A percentile compares a stretch with the other conserved stretches of the same genome.
Evolutionary conservation across 2,797 vertebrate genomes (phyloP).

Genomic region (Setipinna tenuifilis): DNA sequence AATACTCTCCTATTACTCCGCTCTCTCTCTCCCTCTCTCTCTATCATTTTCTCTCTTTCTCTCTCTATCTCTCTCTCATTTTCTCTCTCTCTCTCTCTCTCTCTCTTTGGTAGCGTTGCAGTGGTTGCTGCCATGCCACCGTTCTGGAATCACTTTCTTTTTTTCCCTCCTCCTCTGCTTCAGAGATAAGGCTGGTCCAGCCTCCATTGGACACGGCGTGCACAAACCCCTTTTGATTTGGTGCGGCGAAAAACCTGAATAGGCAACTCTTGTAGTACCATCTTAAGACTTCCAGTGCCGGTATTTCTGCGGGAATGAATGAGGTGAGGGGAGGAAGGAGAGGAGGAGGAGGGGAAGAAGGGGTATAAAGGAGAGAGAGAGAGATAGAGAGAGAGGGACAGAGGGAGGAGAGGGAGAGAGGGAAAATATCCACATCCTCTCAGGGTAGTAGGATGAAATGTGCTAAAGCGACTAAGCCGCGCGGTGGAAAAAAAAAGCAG

Average conservation of each 20-base stretch:
- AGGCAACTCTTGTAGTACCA: constrained; percentile 35
- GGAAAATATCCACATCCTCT: constrained; percentile 25
- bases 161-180: neutral
- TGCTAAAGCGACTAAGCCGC: constrained; percentile 22
- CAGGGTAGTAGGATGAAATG: constrained; percentile 1
- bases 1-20: neutral
- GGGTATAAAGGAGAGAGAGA: neutral
- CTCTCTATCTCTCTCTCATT: neutral
- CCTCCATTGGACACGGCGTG: constrained; percentile 33
- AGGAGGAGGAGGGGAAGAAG: neutral
- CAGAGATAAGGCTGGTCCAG: constrained; percentile 38
- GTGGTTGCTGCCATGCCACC: neutral
- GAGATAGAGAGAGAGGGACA: neutral
- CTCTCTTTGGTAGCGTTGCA: constrained; percentile 17
- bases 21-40: neutral
- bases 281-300: constrained; percentile 35
- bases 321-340: neutral
- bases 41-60: neutral
- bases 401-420: neutral
- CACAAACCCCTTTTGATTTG: constrained; percentile 40
- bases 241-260: constrained; percentile 33
- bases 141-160: constrained; percentile 29
- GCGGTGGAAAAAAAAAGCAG: constrained; percentile 10
- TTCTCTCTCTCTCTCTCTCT: neutral
- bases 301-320: neutral